Evolutionary conservation across 2,113 vertebrate genomes (phyloP).

Genomic region (Callipepla californica): DNA sequence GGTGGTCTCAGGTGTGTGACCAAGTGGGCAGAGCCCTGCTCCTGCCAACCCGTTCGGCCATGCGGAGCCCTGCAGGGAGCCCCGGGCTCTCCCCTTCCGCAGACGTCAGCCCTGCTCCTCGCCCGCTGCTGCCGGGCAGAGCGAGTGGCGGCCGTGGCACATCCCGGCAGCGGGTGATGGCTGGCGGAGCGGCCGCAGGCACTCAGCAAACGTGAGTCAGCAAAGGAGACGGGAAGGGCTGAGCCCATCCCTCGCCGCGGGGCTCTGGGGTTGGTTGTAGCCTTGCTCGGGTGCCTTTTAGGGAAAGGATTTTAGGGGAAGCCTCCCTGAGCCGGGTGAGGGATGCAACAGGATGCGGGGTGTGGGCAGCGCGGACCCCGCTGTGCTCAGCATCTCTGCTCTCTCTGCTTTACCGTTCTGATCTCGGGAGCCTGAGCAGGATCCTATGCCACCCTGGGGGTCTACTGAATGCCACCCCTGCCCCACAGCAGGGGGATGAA

Average conservation of each 20-base stretch:
- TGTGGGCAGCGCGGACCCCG: background rate
- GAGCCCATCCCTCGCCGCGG: background rate
- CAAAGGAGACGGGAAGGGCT: background rate
- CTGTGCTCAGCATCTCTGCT: accelerated
- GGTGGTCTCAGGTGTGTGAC: background rate
- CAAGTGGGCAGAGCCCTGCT: background rate
- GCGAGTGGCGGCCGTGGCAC: background rate
- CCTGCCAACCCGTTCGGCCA: background rate
- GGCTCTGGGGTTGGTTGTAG: background rate
- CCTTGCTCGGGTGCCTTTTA: background rate
- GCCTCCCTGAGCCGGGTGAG: background rate
- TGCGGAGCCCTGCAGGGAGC: background rate
- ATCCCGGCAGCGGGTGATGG: background rate
- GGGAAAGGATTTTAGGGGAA: background rate
- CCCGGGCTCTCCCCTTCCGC: slow-evolving; percentile 40
- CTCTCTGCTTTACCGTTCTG: accelerated
- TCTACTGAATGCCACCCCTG: background rate
- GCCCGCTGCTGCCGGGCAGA: background rate
- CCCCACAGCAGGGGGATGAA: accelerated
- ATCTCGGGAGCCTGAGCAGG: background rate
- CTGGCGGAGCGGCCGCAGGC: background rate
- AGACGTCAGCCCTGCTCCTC: slow-evolving; percentile 21
- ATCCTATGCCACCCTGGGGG: background rate
- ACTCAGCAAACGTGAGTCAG: slow-evolving; percentile 38
- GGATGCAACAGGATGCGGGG: background rate